phyloP scores from a whole-genome alignment of 2,113 vertebrate species.

The Eidolon helvum region DNA sequence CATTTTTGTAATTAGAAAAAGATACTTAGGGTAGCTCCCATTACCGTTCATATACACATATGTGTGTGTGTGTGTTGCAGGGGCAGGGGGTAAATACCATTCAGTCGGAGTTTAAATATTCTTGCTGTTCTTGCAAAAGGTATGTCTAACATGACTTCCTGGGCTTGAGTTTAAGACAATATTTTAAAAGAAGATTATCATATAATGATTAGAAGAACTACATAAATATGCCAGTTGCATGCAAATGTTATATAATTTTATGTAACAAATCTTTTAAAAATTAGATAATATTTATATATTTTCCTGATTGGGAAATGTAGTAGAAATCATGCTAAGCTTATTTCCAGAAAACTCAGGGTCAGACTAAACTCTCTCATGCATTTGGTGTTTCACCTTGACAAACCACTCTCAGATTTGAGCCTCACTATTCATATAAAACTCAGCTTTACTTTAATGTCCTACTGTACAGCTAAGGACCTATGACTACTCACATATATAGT shows the following conservation, averaged over 20 bases:
- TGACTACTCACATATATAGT: neutral
- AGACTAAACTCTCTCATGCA: accelerated
- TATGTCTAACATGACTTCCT: neutral
- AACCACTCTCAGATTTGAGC: neutral
- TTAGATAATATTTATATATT: neutral
- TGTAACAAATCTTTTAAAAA: neutral
- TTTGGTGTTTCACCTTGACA: neutral
- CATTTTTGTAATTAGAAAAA: neutral
- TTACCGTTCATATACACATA: neutral
- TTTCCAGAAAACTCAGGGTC: neutral
- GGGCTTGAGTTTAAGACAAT: neutral
- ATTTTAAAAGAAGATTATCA: neutral
- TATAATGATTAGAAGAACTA: neutral
- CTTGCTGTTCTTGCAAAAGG: neutral
- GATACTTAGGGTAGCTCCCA: neutral
- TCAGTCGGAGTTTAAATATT: neutral
- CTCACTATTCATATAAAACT: neutral
- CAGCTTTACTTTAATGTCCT: neutral
- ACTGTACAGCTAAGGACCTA: neutral
- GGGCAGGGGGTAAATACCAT: neutral
- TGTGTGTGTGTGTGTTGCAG: neutral
- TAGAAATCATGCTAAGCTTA: neutral
- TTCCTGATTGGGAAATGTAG: neutral
- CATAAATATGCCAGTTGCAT: neutral
- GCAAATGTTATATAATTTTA: neutral